These are phyloP conservation scores for Paramormyrops hopkinsi DNA, from an alignment of 2,797 vertebrate species.

Conservation along the genomic window DNA sequence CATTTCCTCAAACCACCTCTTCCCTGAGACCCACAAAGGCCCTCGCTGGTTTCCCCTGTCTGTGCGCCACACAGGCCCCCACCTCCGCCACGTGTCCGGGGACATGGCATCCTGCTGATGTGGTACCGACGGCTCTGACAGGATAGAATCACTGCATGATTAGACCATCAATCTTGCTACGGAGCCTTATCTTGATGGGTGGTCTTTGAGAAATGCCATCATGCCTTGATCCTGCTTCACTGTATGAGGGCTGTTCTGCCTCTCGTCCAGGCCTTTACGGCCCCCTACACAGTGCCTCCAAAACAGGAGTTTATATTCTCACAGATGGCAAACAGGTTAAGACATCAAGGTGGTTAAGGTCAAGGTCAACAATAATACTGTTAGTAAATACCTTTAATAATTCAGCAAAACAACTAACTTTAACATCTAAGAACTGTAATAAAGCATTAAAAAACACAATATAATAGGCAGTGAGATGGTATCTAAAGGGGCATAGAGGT, in stretches of 20 bases:
- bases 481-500: background rate
- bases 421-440: background rate
- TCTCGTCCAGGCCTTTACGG: background rate
- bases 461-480: background rate
- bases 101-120: background rate
- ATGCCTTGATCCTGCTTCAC: background rate
- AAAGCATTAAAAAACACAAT: background rate
- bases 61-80: background rate
- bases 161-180: slow-evolving; percentile 3
- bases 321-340: background rate
- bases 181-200: background rate
- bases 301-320: background rate
- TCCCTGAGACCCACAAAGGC: background rate
- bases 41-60: background rate
- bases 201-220: background rate
- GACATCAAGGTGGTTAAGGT: background rate
- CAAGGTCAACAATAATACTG: background rate
- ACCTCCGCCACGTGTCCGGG: background rate
- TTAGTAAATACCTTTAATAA: too few species aligned
- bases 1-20: background rate
- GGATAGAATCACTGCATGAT: background rate
- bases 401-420: background rate
- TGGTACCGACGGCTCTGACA: background rate
- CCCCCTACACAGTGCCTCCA: background rate
- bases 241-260: background rate